Evolutionary conservation across 2,113 vertebrate genomes (phyloP).

Genomic region (Zosterops hypoxanthus): DNA sequence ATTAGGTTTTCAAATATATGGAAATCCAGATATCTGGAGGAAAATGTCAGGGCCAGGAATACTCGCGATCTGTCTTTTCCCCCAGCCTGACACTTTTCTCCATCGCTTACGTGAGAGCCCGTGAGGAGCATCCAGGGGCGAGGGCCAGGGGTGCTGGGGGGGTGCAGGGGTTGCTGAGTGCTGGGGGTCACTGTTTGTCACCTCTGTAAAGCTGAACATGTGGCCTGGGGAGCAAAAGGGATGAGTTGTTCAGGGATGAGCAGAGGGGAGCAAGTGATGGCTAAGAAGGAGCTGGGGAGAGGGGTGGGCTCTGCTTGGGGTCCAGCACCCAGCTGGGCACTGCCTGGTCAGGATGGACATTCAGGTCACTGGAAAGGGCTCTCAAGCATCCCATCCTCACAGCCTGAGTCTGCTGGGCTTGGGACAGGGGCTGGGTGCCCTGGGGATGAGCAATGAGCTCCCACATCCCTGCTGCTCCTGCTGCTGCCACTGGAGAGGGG

Average conservation of each 20-base stretch:
- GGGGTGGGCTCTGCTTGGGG: background rate
- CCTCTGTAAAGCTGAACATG: background rate
- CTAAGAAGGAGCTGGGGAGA: background rate
- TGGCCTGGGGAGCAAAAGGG: background rate
- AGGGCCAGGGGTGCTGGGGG: background rate
- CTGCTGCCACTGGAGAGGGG: background rate
- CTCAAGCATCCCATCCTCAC: background rate
- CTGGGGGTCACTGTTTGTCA: background rate
- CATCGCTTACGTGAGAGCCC: background rate
- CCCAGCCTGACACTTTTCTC: slow-evolving; percentile 68
- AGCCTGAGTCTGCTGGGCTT: background rate
- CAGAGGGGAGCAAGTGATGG: rapidly evolving
- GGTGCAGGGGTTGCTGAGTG: background rate
- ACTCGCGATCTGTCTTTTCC: slow-evolving; percentile 74
- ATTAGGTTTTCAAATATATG: slow-evolving; percentile 89
- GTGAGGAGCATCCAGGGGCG: background rate
- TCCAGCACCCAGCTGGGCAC: rapidly evolving
- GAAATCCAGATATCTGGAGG: slow-evolving; percentile 82
- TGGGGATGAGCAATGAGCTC: rapidly evolving
- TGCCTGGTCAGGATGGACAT: too few species aligned
- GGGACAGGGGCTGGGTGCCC: background rate
- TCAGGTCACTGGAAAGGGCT: background rate
- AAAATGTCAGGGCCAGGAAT: slow-evolving; percentile 81
- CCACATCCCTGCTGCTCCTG: rapidly evolving
- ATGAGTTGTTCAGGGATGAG: rapidly evolving